phyloP scores from a whole-genome alignment of 2,888 invertebrate genomes.

The Chromoteleia sp. region DNA sequence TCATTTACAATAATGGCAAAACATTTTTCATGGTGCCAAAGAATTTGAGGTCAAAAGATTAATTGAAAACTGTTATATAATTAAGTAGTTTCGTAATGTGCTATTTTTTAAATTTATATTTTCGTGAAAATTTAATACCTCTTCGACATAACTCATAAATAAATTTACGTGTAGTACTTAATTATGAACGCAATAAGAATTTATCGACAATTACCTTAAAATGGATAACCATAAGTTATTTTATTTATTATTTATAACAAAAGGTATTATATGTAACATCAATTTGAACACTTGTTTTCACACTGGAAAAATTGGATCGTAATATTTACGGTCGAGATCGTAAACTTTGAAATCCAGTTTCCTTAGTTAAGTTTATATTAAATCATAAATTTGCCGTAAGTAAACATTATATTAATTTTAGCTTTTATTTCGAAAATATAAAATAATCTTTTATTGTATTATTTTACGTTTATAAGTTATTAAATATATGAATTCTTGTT shows the following conservation, averaged over 20 bases:
- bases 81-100: background rate
- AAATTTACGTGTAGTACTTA: constrained; percentile 5
- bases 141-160: background rate
- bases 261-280: constrained; percentile 22
- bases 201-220: constrained; percentile 26
- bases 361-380: constrained; percentile 16
- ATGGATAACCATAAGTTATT: constrained; percentile 15
- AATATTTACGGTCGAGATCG: constrained; percentile 24
- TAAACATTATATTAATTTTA: constrained; percentile 15
- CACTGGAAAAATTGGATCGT: constrained; percentile 25
- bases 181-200: constrained; percentile 32
- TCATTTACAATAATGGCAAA: no score
- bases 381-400: constrained; percentile 18
- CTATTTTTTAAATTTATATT: background rate
- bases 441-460: background rate
- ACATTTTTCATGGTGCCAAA: no score
- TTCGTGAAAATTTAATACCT: constrained; percentile 1
- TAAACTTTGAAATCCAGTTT: constrained; percentile 27
- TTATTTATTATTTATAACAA: no score
- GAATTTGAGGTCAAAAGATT: no score
- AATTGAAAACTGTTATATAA: background rate
- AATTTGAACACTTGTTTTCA: constrained; percentile 21
- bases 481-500: no score
- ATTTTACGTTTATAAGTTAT: background rate
- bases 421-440: background rate